Conservation (phyloP, 2,888 invertebrate species). For the Dendrolimus pini region DNA sequence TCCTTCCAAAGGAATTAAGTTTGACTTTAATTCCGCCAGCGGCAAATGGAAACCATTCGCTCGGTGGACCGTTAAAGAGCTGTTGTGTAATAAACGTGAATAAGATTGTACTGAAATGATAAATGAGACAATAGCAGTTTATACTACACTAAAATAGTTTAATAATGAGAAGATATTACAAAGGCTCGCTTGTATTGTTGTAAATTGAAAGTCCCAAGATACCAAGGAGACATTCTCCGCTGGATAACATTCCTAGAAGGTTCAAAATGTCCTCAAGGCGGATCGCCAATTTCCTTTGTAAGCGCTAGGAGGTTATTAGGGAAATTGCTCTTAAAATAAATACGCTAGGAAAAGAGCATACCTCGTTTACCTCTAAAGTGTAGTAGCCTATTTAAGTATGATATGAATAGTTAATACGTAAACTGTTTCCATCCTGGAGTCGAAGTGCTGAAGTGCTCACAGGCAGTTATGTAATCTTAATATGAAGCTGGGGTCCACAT, state of each 20-base stretch:
- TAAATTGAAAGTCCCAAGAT: conserved; percentile 15
- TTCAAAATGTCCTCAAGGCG: conserved; percentile 39
- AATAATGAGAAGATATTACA: conserved; percentile 7
- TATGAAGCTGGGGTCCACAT: conserved; percentile 36
- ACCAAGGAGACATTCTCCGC: conserved; percentile 23
- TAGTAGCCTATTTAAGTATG: conserved; percentile 21
- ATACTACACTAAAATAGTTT: too few species aligned
- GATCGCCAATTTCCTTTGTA: conserved; percentile 49
- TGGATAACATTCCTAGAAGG: conserved; percentile 32
- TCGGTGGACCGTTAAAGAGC: conserved; percentile 29
- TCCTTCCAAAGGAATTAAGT: conserved; percentile 46
- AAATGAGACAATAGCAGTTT: not conserved
- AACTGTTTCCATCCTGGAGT: conserved; percentile 24
- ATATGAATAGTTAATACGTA: conserved; percentile 39
- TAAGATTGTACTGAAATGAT: not conserved
- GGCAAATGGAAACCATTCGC: conserved; percentile 33
- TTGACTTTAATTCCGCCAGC: conserved; percentile 40
- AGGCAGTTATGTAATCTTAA: conserved; percentile 24
- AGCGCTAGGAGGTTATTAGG: conserved; percentile 44
- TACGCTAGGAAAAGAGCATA: conserved; percentile 26
- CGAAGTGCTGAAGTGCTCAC: conserved; percentile 17
- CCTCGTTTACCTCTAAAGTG: conserved; percentile 26
- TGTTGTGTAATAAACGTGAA: conserved; percentile 11
- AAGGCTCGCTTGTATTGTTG: conserved; percentile 13
- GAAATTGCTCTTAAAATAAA: conserved; percentile 50